Evolutionary conservation across 2,797 vertebrate genomes (phyloP), one percentile per base, ranked within the genome.

Genomic region (Bucorvus abyssinicus): DNA sequence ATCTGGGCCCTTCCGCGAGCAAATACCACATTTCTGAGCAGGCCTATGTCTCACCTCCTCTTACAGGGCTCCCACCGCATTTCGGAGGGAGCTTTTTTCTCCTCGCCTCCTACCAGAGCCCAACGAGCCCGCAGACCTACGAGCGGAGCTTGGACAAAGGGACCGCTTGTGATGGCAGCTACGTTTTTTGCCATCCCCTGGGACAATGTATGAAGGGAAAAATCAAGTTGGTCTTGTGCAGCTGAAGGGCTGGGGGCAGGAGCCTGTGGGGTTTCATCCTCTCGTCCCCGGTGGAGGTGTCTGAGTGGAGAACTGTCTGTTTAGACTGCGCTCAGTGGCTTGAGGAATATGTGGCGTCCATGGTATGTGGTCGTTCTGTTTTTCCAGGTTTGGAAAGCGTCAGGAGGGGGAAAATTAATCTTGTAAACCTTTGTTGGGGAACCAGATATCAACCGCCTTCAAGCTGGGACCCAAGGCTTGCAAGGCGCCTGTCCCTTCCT

Each of bases 311-410:
- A 84, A 59, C 89, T 70, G 86, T 45, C 94, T 97, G 96, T 97
- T 97, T 97, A 97, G 97, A 95, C 95, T 96, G 94, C 6, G 87
- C 92, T 96, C 94, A 96, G 63, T 95, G 92, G 94, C 96, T 96
- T 97, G 95, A 95, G 96, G 95, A 97, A 93, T 90, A 97, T 85
- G 84, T 96, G 91, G 96, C 92, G 84, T 89, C 96, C 94, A 52
- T 29, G 86, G 95, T 90, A 92, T 94, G 85, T 1, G 2, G 40
- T 8, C 7, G 60, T 84, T 89, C 87, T 96, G 91, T 96, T 96
- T 95, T 93, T 90, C 96, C 95, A 93, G 92, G 89, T 89, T 92
- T 81, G 88, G 83, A 70, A 91, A 87, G 16, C 26, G 0, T 61
- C 22, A 0, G 87, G 93, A 91, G 87, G 84, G 82, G 32, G 5